Base-by-base conservation (phyloP, 2,888 invertebrate genomes). In the Amorpha juglandis region DNA sequence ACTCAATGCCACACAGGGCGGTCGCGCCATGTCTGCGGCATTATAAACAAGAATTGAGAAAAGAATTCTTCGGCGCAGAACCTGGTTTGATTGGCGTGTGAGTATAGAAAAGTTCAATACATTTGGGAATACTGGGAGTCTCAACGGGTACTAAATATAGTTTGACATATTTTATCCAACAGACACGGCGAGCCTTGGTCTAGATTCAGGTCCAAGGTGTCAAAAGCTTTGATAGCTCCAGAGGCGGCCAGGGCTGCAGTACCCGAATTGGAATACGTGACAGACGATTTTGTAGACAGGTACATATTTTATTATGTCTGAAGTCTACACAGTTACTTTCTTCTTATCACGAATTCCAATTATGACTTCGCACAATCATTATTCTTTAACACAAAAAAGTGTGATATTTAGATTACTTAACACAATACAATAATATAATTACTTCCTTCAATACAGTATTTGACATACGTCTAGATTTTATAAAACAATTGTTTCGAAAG, bases 111-210 rank as follows among this genome's bases (percentile, higher is more conserved):
- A 19, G 12, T 42, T 55, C 33, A 21, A 50, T 16, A 4, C 38
- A n/a, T 0, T 14, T 52, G 19, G 14, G 27, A 35, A 42, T 14
- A 27, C 27, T 45, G 6, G 7, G 33, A 33, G 33, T 47, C 8
- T 27, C 47, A 33, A 14, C 45, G n/a, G 47, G 0, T 27, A 6
- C 14, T 52, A 64, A 52, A 42, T 19, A 64, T 64, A 52, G 9
- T 58, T 58, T 58, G 12, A 52, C 38, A n/a, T n/a, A n/a, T 42
- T 68, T 71, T 67, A 68, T 77, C 73, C 77, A 73, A 55, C 88
- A 98, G 98, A 71, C 98, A 98, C 84, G 98, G 98, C 0, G 95
- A 96, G 79, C 96, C 96, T 78, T 98, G 98, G 98, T 96, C 98
- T 80, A 94, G 94, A 73, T 96, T 98, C 82, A 94, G 98, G 71